phyloP scores from a whole-genome alignment of 2,888 invertebrate genomes.

The Flabesymbios commensalis region DNA sequence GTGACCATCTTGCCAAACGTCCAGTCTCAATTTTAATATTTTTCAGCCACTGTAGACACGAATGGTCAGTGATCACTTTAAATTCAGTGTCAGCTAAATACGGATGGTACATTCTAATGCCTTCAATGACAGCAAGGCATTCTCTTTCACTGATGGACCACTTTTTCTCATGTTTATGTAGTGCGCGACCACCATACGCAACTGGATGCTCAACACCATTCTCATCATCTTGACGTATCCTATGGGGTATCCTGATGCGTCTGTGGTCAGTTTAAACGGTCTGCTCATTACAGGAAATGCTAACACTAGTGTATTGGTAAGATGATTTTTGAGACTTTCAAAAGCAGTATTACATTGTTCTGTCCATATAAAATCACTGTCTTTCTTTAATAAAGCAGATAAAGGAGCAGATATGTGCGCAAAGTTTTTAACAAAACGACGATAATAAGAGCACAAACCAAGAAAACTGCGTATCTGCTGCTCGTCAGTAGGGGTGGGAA shows the following conservation, averaged over 20 bases:
- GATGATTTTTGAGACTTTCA: not conserved
- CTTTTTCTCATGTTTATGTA: constrained; percentile 21
- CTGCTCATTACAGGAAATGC: not conserved
- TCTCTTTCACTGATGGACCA: constrained; percentile 31
- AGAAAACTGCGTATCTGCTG: not conserved
- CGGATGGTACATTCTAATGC: constrained; percentile 26
- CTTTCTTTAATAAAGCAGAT: not conserved
- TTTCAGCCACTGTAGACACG: constrained; percentile 29
- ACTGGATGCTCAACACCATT: constrained; percentile 26
- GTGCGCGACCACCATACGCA: constrained; percentile 30
- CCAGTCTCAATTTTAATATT: constrained; percentile 24
- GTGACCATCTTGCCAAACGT: constrained; percentile 29
- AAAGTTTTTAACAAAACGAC: not conserved
- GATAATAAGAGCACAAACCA: not conserved
- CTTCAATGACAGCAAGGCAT: constrained; percentile 34
- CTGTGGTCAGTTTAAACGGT: constrained; percentile 4
- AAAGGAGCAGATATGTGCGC: not conserved
- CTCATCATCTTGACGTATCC: constrained; percentile 32
- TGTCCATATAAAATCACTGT: not conserved
- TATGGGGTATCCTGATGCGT: constrained; percentile 29
- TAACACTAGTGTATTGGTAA: not conserved
- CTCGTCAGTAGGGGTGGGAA: not conserved
- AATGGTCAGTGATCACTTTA: constrained; percentile 34
- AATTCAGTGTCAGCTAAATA: constrained; percentile 32
- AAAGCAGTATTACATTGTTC: not conserved